These are phyloP conservation scores for Choristoneura fumiferana DNA, from an alignment of 1,140 invertebrate species.

Conservation along the genomic window DNA sequence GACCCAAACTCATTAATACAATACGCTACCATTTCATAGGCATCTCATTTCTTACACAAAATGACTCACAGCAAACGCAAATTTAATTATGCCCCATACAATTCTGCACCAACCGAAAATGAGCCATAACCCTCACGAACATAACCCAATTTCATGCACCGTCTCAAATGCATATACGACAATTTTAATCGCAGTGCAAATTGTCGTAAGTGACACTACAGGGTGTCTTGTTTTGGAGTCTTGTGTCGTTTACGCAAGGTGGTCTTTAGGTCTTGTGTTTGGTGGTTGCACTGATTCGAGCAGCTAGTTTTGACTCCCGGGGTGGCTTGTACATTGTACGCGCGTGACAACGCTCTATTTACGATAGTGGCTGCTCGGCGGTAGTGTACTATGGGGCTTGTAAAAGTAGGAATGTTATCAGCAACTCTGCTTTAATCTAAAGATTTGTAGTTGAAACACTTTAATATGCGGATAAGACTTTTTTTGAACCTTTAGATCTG, in stretches of 20 bases:
- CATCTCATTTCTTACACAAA: constrained; percentile 48
- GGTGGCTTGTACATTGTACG: constrained; percentile 68
- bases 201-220: neutral
- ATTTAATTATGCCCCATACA: constrained; percentile 42
- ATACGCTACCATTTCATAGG: constrained; percentile 47
- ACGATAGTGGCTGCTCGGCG: constrained; percentile 50
- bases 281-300: constrained; percentile 45
- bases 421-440: too few species aligned
- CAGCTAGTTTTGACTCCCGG: constrained; percentile 64
- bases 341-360: constrained; percentile 72
- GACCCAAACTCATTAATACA: constrained; percentile 47
- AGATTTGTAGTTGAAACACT: too few species aligned
- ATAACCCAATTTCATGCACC: neutral
- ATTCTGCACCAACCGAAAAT: constrained; percentile 28
- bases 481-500: too few species aligned
- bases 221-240: constrained; percentile 1
- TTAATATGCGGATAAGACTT: too few species aligned
- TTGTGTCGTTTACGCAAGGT: constrained; percentile 23
- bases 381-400: neutral
- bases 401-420: constrained; percentile 8
- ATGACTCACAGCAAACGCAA: constrained; percentile 52
- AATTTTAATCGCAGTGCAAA: constrained; percentile 18
- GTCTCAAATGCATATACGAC: neutral
- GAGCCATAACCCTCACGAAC: neutral
- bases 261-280: constrained; percentile 23